phyloP scores from a whole-genome alignment of 2,888 invertebrate species.

The Heliconius ismenius region DNA sequence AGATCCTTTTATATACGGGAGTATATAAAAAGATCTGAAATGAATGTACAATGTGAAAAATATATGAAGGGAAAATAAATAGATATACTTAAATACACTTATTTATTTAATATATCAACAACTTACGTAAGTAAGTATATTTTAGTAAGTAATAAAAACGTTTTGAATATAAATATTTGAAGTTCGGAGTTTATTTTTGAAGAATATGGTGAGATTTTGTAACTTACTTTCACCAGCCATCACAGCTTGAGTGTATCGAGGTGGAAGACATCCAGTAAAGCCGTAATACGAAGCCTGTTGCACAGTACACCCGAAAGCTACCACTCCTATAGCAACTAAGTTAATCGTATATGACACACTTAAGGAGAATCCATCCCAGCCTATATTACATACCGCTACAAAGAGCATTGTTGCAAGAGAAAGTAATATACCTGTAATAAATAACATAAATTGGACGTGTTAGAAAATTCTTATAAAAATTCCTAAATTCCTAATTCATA shows the following conservation, averaged over 20 bases:
- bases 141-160: background rate
- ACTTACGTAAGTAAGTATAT: too few species aligned
- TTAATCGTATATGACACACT: constrained; percentile 92
- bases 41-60: background rate
- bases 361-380: constrained; percentile 90
- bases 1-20: too few species aligned
- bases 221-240: constrained; percentile 96
- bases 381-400: constrained; percentile 92
- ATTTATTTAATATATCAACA: too few species aligned
- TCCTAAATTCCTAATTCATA: background rate
- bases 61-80: background rate
- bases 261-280: constrained; percentile 94
- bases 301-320: constrained; percentile 94
- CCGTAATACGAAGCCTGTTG: constrained; percentile 98
- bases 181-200: background rate
- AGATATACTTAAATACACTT: too few species aligned
- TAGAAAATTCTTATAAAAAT: background rate
- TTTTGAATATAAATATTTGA: background rate
- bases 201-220: background rate
- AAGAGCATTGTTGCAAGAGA: constrained; percentile 91
- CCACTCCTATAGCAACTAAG: constrained; percentile 90
- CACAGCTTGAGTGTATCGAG: constrained; percentile 94
- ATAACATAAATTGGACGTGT: background rate
- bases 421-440: constrained; percentile 86
- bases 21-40: too few species aligned